Evolutionary conservation across 2,797 vertebrate genomes (phyloP), one percentile per base, ranked within the genome.

Genomic region (Discoglossus pictus): DNA sequence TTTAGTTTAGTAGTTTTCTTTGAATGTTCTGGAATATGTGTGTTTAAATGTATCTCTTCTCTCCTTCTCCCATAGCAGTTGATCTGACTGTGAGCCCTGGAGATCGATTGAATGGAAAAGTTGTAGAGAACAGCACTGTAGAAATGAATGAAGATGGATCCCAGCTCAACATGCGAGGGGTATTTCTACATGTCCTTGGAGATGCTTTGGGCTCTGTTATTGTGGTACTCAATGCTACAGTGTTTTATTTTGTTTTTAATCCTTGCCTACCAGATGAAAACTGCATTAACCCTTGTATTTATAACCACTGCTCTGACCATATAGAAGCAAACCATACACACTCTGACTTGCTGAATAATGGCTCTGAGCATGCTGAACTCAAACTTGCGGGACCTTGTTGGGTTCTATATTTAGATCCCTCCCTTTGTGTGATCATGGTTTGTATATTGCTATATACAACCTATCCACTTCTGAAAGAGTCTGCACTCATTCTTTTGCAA

Each of bases 91-190:
- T 83, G 0, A 87, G 87, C 68, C 52, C 17, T 1, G 23, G 73
- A 44, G 93, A 94, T 35, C 94, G 96, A 76, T 85, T 93, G 73
- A 98, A 97, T 6, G 95, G 95, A 43, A 93, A 78, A 48, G 68
- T 87, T 31, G 80, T 87, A 68, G 88, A 84, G 1, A 91, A 93
- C 18, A 82, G 90, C 52, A 13, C 91, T 55, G 87, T 90, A 42
- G 84, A 86, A 17, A 18, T 25, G 3, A 78, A 87, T 1, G 88
- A 88, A 47, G 73, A 89, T 0, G 83, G 90, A 0, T 89, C 89
- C 0, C 93, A 98, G 75, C 94, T 99, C 67, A 99, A 99, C 90
- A 99, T 99, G 97, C 95, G 94, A 2, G 97, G 97, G 8, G 97
- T 99, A 73, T 99, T 99, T 81, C 90, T 99, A 66, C 96, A 99